Percentiles rank a stretch among this genome's conserved stretches.
Conservation (phyloP, 2,888 invertebrate species). For the Diarsia rubi region DNA sequence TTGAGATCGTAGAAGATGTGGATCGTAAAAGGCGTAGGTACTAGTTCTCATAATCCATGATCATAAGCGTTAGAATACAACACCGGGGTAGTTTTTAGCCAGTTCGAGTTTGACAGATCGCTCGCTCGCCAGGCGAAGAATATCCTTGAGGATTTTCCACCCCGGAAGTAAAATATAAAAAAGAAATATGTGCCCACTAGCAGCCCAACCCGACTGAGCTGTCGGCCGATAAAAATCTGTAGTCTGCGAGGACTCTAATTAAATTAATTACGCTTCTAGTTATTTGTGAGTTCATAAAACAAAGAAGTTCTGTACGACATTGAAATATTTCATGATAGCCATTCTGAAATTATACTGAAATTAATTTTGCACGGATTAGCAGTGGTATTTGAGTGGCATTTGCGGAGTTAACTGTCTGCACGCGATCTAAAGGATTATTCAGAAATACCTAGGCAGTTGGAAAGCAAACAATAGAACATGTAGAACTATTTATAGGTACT, state of each 20-base stretch:
- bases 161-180: too few relatives aligned
- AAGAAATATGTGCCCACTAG: neutral
- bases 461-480: neutral
- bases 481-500: neutral
- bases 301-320: neutral
- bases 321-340: neutral
- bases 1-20: too few relatives aligned
- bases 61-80: too few relatives aligned
- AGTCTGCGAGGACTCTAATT: neutral
- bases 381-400: slow-evolving; percentile 48
- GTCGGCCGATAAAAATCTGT: neutral
- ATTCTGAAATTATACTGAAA: slow-evolving; percentile 29
- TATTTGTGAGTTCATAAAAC: neutral
- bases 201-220: neutral
- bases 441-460: neutral
- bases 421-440: slow-evolving; percentile 30
- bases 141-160: too few relatives aligned
- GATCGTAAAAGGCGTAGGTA: too few relatives aligned
- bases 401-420: slow-evolving; percentile 38
- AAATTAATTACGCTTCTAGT: neutral
- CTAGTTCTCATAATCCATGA: too few relatives aligned
- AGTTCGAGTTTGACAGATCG: too few relatives aligned
- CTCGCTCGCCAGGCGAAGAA: too few relatives aligned
- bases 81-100: too few relatives aligned
- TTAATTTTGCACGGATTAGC: slow-evolving; percentile 44